Percentiles rank a stretch among this genome's conserved stretches.
Evolutionary conservation across 1,140 invertebrate species (phyloP).

Genomic region (Sycophaga agraensis): DNA sequence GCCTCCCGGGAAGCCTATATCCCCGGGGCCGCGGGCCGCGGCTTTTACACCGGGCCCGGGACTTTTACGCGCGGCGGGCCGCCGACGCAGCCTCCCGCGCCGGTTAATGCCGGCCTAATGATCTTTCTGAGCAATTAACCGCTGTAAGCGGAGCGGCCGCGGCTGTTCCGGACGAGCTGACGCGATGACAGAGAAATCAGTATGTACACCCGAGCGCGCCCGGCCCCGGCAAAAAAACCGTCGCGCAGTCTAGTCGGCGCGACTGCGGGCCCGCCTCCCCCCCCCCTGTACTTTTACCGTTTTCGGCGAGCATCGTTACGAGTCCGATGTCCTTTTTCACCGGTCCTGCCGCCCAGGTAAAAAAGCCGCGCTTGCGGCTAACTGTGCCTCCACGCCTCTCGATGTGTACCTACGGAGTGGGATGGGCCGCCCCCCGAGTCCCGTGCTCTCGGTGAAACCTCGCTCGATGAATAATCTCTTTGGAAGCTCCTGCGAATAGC

Average conservation of each 20-base stretch:
- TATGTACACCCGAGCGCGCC: conserved; percentile 32
- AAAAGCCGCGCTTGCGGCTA: conserved; percentile 14
- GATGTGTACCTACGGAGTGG: neutral
- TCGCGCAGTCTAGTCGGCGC: conserved; percentile 17
- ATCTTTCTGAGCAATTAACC: conserved; percentile 27
- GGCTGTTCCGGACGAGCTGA: conserved; percentile 42
- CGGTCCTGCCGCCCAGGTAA: conserved; percentile 13
- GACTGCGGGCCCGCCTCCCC: neutral
- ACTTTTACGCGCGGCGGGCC: too few relatives aligned
- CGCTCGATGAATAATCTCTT: neutral
- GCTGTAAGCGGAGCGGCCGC: neutral
- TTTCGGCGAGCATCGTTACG: conserved; percentile 26
- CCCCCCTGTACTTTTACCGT: conserved; percentile 25
- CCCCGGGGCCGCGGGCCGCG: too few relatives aligned
- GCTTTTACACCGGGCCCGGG: too few relatives aligned
- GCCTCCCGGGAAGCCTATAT: too few relatives aligned
- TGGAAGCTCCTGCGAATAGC: too few relatives aligned
- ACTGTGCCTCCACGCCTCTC: conserved; percentile 21
- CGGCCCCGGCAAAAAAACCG: conserved; percentile 37
- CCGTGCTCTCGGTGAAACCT: neutral
- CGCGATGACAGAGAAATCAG: conserved; percentile 43
- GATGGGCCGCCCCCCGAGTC: too few relatives aligned
- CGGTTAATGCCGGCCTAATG: too few relatives aligned
- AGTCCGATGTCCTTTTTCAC: conserved; percentile 24
- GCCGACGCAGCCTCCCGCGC: too few relatives aligned